These are phyloP conservation scores for Oncorhynchus keta DNA, from an alignment of 2,113 vertebrate genomes.

Conservation along the genomic window DNA sequence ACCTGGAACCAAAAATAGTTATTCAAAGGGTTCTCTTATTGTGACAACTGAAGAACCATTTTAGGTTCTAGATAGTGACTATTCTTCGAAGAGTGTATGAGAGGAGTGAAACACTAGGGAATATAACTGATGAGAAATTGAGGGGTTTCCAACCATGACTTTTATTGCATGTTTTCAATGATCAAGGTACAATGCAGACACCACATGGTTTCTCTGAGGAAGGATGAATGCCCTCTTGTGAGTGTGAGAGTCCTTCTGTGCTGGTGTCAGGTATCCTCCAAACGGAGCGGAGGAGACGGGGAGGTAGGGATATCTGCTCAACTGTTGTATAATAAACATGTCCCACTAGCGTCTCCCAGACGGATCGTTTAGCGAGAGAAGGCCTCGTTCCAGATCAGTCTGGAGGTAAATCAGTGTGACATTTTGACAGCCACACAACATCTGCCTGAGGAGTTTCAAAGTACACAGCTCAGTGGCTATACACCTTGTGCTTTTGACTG, in stretches of 20 bases:
- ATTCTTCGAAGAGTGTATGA: too few species aligned
- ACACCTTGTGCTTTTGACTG: too few species aligned
- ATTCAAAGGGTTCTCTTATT: too few species aligned
- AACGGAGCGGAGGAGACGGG: background rate
- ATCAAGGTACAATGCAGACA: background rate
- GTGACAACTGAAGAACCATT: too few species aligned
- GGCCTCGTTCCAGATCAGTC: background rate
- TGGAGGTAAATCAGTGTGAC: background rate
- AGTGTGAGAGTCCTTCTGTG: background rate
- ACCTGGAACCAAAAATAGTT: too few species aligned
- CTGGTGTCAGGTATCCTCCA: background rate
- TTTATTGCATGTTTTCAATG: too few species aligned
- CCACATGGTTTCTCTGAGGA: background rate
- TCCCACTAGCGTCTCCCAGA: background rate
- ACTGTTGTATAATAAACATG: background rate
- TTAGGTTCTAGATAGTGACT: too few species aligned
- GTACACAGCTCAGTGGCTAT: too few species aligned
- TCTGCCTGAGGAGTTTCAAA: background rate
- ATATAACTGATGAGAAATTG: too few species aligned
- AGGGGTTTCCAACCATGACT: too few species aligned
- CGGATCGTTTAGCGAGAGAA: background rate
- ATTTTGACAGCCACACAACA: background rate
- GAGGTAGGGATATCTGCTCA: background rate
- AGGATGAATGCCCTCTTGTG: background rate
- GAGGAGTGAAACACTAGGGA: too few species aligned